These are phyloP conservation scores for Eubucco bourcierii DNA, from an alignment of 2,113 vertebrate genomes.

Conservation along the genomic window DNA sequence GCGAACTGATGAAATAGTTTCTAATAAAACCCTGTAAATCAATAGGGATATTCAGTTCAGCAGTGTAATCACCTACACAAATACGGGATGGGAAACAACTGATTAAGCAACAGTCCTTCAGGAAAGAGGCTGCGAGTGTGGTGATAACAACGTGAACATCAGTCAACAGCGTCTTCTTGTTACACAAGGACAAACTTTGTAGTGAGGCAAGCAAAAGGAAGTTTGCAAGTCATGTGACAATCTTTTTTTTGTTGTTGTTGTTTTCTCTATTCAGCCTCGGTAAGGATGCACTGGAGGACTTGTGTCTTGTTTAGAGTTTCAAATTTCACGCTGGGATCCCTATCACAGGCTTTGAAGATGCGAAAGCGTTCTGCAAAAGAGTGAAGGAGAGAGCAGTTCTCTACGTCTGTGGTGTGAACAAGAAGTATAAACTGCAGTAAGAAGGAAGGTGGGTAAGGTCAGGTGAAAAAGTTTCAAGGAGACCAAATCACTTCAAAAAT, in stretches of 20 bases:
- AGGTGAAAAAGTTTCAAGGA: background rate
- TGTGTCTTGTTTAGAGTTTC: background rate
- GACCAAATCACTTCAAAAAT: background rate
- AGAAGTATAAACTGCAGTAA: background rate
- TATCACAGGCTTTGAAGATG: background rate
- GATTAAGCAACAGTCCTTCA: constrained; percentile 63
- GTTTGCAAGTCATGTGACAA: background rate
- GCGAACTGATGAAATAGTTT: constrained; percentile 36
- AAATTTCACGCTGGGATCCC: background rate
- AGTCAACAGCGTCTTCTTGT: constrained; percentile 50
- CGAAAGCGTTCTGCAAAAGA: background rate
- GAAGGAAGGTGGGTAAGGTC: background rate
- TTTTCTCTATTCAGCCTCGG: background rate
- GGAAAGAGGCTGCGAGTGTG: constrained; percentile 49
- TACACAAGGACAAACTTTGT: constrained; percentile 42
- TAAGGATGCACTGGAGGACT: background rate
- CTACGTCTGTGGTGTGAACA: background rate
- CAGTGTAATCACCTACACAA: constrained; percentile 55
- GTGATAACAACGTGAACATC: constrained; percentile 48
- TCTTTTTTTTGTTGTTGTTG: too few relatives aligned
- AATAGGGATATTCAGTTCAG: constrained; percentile 49
- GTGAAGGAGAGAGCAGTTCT: background rate
- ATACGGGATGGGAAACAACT: constrained; percentile 24
- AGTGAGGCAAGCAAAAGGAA: background rate
- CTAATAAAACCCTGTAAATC: constrained; percentile 51